A percentile compares a stretch with the other conserved stretches of the same genome.
These are phyloP conservation scores for Pterocles gutturalis DNA, from an alignment of 2,113 vertebrate genomes.

Conservation along the genomic window DNA sequence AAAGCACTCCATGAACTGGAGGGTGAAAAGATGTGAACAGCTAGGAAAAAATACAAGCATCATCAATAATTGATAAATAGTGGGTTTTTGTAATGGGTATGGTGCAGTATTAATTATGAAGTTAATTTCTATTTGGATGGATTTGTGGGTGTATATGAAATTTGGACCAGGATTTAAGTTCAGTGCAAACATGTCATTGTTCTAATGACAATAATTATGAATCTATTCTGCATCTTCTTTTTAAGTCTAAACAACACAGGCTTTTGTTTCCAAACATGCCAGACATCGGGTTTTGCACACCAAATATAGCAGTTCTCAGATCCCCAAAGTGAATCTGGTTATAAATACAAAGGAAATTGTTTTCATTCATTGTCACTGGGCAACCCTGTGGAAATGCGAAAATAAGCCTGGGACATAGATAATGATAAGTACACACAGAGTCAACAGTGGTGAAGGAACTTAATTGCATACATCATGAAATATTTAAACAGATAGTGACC, in stretches of 20 bases:
- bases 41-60: background rate
- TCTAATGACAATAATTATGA: constrained; percentile 37
- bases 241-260: background rate
- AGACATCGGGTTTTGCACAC: background rate
- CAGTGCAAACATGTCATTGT: background rate
- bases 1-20: background rate
- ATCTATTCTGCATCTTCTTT: constrained; percentile 6
- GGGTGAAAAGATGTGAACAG: background rate
- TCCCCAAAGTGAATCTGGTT: background rate
- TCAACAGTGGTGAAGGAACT: background rate
- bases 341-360: background rate
- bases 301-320: constrained; percentile 24
- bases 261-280: constrained; percentile 44
- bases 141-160: background rate
- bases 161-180: constrained; percentile 33
- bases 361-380: background rate
- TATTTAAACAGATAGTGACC: constrained; percentile 1
- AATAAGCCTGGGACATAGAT: background rate
- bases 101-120: constrained; percentile 11
- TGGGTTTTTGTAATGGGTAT: background rate
- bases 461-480: background rate
- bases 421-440: background rate
- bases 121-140: constrained; percentile 24
- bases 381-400: background rate
- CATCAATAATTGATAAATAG: constrained; percentile 46